Evolutionary conservation across 2,888 invertebrate genomes (phyloP).

Genomic region (Nyleta sp.): DNA sequence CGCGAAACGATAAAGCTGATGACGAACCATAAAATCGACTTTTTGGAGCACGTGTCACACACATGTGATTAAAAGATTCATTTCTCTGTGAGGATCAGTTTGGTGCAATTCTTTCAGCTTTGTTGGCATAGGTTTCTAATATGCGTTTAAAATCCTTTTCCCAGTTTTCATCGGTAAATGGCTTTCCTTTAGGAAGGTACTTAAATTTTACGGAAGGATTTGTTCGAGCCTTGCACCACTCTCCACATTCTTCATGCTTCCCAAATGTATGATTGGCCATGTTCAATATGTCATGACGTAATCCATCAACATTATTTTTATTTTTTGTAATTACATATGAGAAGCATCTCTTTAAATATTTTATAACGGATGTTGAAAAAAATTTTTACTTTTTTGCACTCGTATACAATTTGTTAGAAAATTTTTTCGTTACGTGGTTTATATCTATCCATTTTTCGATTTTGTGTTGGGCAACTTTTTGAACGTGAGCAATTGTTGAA

Average conservation of each 20-base stretch:
- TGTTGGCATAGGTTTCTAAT: slow-evolving; percentile 34
- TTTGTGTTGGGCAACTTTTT: slow-evolving; percentile 20
- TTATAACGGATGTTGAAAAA: slow-evolving; percentile 15
- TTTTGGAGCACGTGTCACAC: slow-evolving; percentile 52
- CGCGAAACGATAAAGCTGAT: slow-evolving; percentile 39
- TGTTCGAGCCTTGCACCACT: slow-evolving; percentile 35
- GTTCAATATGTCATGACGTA: slow-evolving; percentile 9
- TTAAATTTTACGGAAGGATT: slow-evolving; percentile 2
- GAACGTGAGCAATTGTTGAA: slow-evolving; percentile 25
- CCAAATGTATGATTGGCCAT: slow-evolving; percentile 41
- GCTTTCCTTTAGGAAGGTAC: slow-evolving; percentile 28
- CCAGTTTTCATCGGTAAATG: slow-evolving; percentile 27
- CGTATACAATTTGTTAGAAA: slow-evolving; percentile 27
- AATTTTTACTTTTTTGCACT: slow-evolving; percentile 34
- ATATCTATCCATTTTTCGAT: slow-evolving; percentile 46
- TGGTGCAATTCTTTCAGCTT: slow-evolving; percentile 41
- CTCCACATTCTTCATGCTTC: slow-evolving; percentile 27
- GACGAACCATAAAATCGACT: slow-evolving; percentile 45
- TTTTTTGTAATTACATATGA: slow-evolving; percentile 20
- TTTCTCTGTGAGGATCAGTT: slow-evolving; percentile 58
- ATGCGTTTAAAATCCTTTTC: slow-evolving; percentile 13
- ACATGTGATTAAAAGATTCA: slow-evolving; percentile 52
- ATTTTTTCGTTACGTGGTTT: slow-evolving; percentile 47
- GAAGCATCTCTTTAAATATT: slow-evolving; percentile 39
- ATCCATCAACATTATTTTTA: slow-evolving; percentile 8